Conservation (phyloP, 2,888 invertebrate genomes). For the Eupithecia tripunctaria region DNA sequence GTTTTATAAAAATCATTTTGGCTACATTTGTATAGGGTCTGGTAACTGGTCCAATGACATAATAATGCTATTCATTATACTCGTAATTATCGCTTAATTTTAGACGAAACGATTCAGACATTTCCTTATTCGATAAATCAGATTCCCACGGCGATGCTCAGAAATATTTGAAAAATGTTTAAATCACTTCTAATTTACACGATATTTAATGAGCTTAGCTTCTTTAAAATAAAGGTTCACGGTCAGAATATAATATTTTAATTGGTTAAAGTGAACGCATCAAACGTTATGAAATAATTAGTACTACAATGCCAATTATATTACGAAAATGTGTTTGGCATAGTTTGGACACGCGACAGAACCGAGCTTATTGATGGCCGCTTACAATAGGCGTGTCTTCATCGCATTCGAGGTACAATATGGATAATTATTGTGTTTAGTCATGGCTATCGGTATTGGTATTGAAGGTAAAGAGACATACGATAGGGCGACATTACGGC, state of each 20-base stretch:
- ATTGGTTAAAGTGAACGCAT: conserved; percentile 67
- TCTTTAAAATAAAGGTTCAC: conserved; percentile 67
- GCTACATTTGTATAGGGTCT: neutral
- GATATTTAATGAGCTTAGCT: conserved; percentile 26
- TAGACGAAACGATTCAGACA: conserved; percentile 42
- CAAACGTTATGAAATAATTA: conserved; percentile 71
- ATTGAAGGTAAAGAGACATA: conserved; percentile 59
- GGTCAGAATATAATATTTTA: conserved; percentile 67
- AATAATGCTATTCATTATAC: neutral
- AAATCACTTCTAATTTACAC: conserved; percentile 35
- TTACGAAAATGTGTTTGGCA: conserved; percentile 64
- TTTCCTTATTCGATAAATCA: conserved; percentile 44
- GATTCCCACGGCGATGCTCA: conserved; percentile 41
- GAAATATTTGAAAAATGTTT: conserved; percentile 37
- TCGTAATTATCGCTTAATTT: conserved; percentile 40
- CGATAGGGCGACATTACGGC: conserved; percentile 73
- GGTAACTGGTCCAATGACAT: neutral
- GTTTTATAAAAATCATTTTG: neutral
- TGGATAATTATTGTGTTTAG: conserved; percentile 51
- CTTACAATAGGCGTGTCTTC: conserved; percentile 34
- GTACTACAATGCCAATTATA: conserved; percentile 56
- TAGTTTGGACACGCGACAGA: conserved; percentile 56
- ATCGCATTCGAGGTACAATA: conserved; percentile 39
- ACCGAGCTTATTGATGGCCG: conserved; percentile 49
- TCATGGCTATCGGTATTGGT: conserved; percentile 59